Percentiles rank a stretch among this genome's conserved stretches.
phyloP scores from a whole-genome alignment of 1,140 invertebrate species.

The Pachypeltis micranthus region DNA sequence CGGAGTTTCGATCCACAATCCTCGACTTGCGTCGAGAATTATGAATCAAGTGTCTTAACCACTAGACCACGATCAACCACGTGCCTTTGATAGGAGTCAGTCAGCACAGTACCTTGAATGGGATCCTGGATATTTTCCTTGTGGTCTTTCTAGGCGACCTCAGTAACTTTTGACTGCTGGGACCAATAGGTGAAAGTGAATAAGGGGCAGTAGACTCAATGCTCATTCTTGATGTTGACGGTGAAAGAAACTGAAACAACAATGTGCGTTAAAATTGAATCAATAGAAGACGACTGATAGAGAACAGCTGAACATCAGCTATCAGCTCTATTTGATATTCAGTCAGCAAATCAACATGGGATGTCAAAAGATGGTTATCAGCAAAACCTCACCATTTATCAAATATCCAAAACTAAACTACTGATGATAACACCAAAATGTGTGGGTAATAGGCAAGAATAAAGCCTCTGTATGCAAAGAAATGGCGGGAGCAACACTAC shows the following conservation, averaged over 20 bases:
- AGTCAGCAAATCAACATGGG: no score
- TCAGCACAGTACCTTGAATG: constrained; percentile 70
- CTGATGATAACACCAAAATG: background rate
- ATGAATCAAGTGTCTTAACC: no score
- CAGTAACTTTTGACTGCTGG: constrained; percentile 86
- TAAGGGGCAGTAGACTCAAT: constrained; percentile 55
- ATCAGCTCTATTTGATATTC: no score
- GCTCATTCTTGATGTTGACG: constrained; percentile 34
- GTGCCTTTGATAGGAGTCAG: no score
- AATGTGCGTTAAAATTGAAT: constrained; percentile 8
- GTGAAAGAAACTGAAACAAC: constrained; percentile 42
- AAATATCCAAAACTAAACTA: background rate
- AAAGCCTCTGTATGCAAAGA: no score
- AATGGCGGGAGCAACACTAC: no score
- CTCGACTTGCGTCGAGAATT: no score
- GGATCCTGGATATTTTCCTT: constrained; percentile 91
- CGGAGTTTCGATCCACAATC: no score
- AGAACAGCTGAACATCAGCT: no score
- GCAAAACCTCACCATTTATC: background rate
- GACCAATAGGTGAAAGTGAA: constrained; percentile 84
- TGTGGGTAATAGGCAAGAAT: no score
- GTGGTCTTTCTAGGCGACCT: constrained; percentile 89
- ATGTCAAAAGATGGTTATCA: background rate
- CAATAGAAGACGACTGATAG: background rate
- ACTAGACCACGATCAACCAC: no score